phyloP scores from a whole-genome alignment of 2,113 vertebrate genomes.

The Paraplagusia blochii region DNA sequence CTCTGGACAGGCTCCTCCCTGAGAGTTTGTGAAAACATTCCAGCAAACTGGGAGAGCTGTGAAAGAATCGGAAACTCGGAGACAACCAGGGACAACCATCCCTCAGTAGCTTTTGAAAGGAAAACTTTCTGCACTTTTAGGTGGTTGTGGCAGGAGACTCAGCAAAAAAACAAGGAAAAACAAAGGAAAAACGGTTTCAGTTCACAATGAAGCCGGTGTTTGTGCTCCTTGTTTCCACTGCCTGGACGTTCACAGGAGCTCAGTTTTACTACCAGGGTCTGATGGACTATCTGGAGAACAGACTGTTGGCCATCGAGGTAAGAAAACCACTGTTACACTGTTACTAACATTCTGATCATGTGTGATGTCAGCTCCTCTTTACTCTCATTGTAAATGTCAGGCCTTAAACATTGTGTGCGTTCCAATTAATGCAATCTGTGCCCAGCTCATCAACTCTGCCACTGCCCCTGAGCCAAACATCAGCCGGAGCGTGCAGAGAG shows the following conservation, averaged over 20 bases:
- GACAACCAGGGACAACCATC: constrained; percentile 39
- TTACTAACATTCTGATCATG: not conserved
- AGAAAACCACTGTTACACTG: constrained; percentile 34
- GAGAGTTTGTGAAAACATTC: constrained; percentile 79
- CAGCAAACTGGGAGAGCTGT: constrained; percentile 65
- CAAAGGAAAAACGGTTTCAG: constrained; percentile 14
- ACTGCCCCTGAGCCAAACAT: constrained; percentile 29
- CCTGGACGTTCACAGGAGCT: constrained; percentile 54
- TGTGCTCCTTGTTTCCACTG: constrained; percentile 59
- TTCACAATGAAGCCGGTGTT: constrained; percentile 69
- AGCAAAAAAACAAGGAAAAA: constrained; percentile 17
- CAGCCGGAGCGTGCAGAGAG: constrained; percentile 26
- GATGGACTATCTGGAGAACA: constrained; percentile 80
- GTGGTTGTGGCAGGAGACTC: constrained; percentile 13
- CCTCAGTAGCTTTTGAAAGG: constrained; percentile 16
- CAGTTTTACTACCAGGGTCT: constrained; percentile 79
- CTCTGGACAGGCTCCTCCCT: constrained; percentile 73
- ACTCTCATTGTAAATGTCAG: constrained; percentile 30
- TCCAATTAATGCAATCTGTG: constrained; percentile 65
- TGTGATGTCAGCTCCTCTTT: constrained; percentile 1
- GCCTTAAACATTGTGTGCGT: constrained; percentile 20
- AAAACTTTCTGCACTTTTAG: constrained; percentile 24
- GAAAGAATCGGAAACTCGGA: constrained; percentile 61
- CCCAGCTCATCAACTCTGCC: constrained; percentile 52
- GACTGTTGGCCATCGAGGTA: constrained; percentile 78